phyloP scores from a whole-genome alignment of 2,113 vertebrate genomes.

The Conger conger region DNA sequence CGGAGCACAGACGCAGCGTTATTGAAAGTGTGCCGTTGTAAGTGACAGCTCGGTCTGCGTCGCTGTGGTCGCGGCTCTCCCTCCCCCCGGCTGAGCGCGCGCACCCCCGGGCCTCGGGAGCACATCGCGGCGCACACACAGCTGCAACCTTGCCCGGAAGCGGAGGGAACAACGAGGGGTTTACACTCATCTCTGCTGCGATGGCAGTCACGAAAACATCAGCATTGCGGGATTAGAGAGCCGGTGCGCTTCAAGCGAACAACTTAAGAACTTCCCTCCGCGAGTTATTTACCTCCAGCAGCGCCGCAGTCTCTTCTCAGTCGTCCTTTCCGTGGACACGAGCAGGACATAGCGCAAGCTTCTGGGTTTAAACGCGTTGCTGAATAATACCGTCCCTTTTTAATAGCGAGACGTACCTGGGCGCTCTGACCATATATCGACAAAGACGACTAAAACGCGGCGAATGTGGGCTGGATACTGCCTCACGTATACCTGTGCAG shows the following conservation, averaged over 20 bases:
- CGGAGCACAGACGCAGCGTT: not conserved
- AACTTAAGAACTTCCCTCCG: slow-evolving; percentile 31
- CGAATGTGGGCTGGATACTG: slow-evolving; percentile 47
- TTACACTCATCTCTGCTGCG: slow-evolving; percentile 54
- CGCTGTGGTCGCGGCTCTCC: slow-evolving; percentile 27
- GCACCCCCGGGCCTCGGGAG: slow-evolving; percentile 35
- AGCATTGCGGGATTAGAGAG: slow-evolving; percentile 59
- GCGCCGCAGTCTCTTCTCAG: slow-evolving; percentile 11
- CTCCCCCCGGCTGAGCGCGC: slow-evolving; percentile 42
- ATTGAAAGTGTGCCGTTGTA: slow-evolving; percentile 2
- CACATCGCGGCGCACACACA: slow-evolving; percentile 33
- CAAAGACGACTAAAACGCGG: slow-evolving; percentile 28
- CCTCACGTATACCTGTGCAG: slow-evolving; percentile 56
- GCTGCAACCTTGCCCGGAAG: slow-evolving; percentile 54
- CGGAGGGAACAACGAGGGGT: slow-evolving; percentile 43
- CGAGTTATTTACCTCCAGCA: slow-evolving; percentile 11
- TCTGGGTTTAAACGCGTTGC: slow-evolving; percentile 29
- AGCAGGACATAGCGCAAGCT: slow-evolving; percentile 19
- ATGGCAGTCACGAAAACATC: slow-evolving; percentile 49
- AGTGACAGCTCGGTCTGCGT: slow-evolving; percentile 10
- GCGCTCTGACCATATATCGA: not conserved
- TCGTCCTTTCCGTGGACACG: slow-evolving; percentile 11
- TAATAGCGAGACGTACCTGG: not conserved
- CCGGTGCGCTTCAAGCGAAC: slow-evolving; percentile 23
- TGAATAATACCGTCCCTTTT: slow-evolving; percentile 23